Percentiles rank a stretch among this genome's conserved stretches.
Conservation (phyloP, 2,797 vertebrate species). For the Mallotus villosus region DNA sequence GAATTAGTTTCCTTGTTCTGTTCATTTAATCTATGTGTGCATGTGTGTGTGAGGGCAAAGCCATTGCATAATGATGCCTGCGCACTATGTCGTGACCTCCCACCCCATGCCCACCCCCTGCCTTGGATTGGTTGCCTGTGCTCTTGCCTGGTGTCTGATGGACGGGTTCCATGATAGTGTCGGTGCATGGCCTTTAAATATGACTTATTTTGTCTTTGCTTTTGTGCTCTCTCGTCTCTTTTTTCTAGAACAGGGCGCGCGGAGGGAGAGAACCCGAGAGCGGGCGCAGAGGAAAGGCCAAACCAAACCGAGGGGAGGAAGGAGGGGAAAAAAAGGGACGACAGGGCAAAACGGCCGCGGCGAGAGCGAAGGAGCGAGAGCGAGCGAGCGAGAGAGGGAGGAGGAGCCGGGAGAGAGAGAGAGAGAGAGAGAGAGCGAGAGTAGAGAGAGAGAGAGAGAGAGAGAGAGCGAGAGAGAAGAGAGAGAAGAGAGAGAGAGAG, state of each 20-base stretch:
- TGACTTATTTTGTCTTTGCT: constrained; percentile 34
- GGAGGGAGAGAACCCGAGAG: too few species aligned
- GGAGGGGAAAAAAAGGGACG: too few species aligned
- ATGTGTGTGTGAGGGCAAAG: neutral
- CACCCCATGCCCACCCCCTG: neutral
- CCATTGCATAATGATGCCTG: neutral
- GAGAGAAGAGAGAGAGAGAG: neutral
- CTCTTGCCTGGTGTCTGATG: constrained; percentile 39
- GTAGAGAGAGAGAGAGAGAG: neutral
- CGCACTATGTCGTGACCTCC: neutral
- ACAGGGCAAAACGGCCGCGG: too few species aligned
- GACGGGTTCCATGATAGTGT: constrained; percentile 51
- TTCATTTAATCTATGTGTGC: neutral
- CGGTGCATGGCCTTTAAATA: constrained; percentile 40
- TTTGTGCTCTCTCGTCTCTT: neutral
- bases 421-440: neutral
- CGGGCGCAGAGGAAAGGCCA: too few species aligned
- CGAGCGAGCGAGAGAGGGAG: too few species aligned
- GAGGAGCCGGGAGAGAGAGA: too few species aligned
- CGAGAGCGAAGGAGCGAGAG: too few species aligned
- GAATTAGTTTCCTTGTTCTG: constrained; percentile 1
- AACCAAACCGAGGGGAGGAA: too few species aligned
- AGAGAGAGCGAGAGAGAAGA: neutral
- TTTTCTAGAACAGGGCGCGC: too few species aligned
- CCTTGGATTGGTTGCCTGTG: constrained; percentile 3